Evolutionary conservation across 2,113 vertebrate genomes (phyloP).

Genomic region (Macquaria ambigua): DNA sequence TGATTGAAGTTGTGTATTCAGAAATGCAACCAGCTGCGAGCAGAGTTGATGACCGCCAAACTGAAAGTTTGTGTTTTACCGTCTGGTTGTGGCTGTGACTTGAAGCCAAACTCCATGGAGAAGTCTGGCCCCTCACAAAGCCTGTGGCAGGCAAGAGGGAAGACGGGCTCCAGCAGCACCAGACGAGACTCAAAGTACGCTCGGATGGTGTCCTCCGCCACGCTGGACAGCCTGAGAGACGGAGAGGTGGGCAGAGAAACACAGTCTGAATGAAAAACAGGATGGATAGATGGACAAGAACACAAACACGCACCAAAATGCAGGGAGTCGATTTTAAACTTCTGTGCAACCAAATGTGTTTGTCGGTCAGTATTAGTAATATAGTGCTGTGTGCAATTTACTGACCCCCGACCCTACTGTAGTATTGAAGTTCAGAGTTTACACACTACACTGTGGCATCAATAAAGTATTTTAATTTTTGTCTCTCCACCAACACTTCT

Average conservation of each 20-base stretch:
- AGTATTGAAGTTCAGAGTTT: not conserved
- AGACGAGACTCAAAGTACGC: slow-evolving; percentile 94
- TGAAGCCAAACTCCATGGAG: slow-evolving; percentile 92
- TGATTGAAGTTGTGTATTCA: too few species aligned
- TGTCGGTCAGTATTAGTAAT: not conserved
- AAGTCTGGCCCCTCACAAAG: slow-evolving; percentile 97
- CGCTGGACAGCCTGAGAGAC: slow-evolving; percentile 87
- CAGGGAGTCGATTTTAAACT: not conserved
- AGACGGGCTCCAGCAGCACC: slow-evolving; percentile 90
- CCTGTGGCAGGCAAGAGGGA: slow-evolving; percentile 94
- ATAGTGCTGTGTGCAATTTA: not conserved
- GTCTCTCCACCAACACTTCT: not conserved
- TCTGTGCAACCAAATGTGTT: not conserved
- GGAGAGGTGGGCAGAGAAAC: not conserved
- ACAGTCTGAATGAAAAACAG: not conserved
- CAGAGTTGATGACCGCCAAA: not conserved
- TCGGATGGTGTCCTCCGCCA: slow-evolving; percentile 93
- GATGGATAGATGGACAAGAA: not conserved
- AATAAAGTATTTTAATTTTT: not conserved
- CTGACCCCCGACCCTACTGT: not conserved
- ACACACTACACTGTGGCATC: not conserved
- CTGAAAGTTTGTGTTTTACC: slow-evolving; percentile 80
- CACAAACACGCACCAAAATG: not conserved
- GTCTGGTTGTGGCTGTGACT: slow-evolving; percentile 89
- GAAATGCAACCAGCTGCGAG: not conserved